Evolutionary conservation across 30 jellyfish, hydroid and myxozoan species (phyloP), one percentile per base, ranked within the genome.

Genomic region (Hydractinia echinata): DNA sequence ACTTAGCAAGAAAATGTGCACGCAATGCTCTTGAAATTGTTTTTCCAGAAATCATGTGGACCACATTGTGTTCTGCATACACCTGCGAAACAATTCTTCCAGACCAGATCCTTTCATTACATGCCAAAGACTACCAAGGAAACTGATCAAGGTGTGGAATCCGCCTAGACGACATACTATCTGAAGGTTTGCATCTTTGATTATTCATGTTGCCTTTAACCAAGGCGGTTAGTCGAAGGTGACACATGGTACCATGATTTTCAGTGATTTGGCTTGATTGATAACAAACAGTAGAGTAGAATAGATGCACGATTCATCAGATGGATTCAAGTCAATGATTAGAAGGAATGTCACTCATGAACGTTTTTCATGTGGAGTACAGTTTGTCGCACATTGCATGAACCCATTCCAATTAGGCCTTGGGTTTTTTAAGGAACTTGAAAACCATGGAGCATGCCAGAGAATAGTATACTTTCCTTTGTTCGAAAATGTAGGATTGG

Each of bases 111-210:
- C 95, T 79, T 85, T 79, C 89, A 85, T 85, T 53, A 85, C 44
- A 62, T 62, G 53, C 19, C 84, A 86, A 53, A 71, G 30, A 21
- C 95, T 85, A 30, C 50, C 79, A 89, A 13, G 69, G 81, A 60
- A 79, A 85, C 19, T 85, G 85, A 85, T 79, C 77, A 85, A 14
- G 5, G 85, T 56, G 13, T 85, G 89, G 72, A 85, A 85, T 11
- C 89, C 89, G 49, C 89, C 89, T 14, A 85, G 84, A n/a, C 95
- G n/a, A 53, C 81, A 60, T 11, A 85, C 89, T 8, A 66, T 79
- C 13, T 52, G 54, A 20, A 79, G 54, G 20, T 54, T 44, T 56
- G 79, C 66, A 62, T 67, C 91, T 67, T 58, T 64, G 48, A 78
- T 85, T 64, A 85, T 85, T 13, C 67, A 77, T 15, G 72, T 10